Percentiles rank a stretch among this genome's conserved stretches.
phyloP scores from a whole-genome alignment of 2,113 vertebrate genomes.

The Saimiri boliviensis region DNA sequence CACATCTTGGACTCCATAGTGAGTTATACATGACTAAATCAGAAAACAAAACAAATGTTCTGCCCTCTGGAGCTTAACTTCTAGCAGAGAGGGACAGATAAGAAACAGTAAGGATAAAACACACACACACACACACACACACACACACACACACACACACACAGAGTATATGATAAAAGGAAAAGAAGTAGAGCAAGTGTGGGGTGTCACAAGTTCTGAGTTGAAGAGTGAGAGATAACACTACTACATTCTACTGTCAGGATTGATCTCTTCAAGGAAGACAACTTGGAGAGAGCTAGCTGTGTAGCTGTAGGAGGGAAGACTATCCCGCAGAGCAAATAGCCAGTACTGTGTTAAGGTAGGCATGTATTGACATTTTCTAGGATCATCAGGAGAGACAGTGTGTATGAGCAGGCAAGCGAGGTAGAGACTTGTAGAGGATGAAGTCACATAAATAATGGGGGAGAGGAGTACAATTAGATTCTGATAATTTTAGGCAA shows the following conservation, averaged over 20 bases:
- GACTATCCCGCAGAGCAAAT: not conserved
- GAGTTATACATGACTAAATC: not conserved
- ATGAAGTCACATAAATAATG: not conserved
- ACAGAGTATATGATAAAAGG: not conserved
- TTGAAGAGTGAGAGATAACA: not conserved
- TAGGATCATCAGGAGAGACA: not conserved
- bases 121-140: too few species aligned
- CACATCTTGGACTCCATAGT: not conserved
- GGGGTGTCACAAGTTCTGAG: not conserved
- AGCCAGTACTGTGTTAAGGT: not conserved
- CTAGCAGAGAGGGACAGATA: not conserved
- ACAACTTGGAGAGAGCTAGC: not conserved
- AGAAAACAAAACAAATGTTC: not conserved
- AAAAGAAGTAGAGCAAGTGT: not conserved
- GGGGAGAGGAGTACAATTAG: not conserved
- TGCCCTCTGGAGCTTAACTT: not conserved
- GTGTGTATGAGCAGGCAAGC: not conserved
- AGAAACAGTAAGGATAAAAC: not conserved
- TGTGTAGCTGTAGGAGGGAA: not conserved
- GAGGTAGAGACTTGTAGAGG: not conserved
- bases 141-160: too few species aligned
- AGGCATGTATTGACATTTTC: not conserved
- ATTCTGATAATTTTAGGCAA: not conserved
- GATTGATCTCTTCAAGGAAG: not conserved
- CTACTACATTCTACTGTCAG: not conserved